Conservation (phyloP, 2,888 invertebrate genomes). For the Sphaerophoria taeniata region DNA sequence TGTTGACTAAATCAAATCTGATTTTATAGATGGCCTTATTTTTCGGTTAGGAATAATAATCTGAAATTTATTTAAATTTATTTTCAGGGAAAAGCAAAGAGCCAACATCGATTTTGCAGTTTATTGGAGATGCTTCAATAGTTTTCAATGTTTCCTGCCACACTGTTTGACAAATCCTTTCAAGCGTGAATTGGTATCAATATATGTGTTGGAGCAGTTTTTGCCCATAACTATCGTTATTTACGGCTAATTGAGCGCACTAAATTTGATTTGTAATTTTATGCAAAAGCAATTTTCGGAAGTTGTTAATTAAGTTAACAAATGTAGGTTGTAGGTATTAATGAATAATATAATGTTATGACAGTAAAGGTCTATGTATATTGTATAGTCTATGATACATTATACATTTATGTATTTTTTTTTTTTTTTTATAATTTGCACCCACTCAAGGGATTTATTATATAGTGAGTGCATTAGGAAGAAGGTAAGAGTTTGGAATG, state of each 20-base stretch:
- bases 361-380: no score
- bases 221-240: constrained; percentile 36
- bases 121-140: constrained; percentile 69
- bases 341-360: no score
- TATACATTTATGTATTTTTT: no score
- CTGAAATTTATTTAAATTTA: constrained; percentile 68
- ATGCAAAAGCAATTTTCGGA: constrained; percentile 6
- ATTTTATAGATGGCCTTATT: constrained; percentile 35
- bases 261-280: constrained; percentile 20
- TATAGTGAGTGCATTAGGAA: no score
- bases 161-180: constrained; percentile 61
- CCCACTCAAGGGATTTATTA: no score
- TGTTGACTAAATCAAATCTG: constrained; percentile 14
- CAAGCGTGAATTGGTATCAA: constrained; percentile 59
- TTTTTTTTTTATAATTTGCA: no score
- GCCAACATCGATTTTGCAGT: constrained; percentile 67
- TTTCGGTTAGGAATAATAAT: constrained; percentile 60
- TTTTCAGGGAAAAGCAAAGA: constrained; percentile 48
- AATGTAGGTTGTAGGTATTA: no score
- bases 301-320: neutral
- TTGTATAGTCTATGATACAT: no score
- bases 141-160: constrained; percentile 72
- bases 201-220: constrained; percentile 45
- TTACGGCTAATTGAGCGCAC: constrained; percentile 61
- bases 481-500: no score